A percentile compares a stretch with the other conserved stretches of the same genome.
Evolutionary conservation across 2,797 vertebrate genomes (phyloP).

Genomic region (Pteropus rufus): DNA sequence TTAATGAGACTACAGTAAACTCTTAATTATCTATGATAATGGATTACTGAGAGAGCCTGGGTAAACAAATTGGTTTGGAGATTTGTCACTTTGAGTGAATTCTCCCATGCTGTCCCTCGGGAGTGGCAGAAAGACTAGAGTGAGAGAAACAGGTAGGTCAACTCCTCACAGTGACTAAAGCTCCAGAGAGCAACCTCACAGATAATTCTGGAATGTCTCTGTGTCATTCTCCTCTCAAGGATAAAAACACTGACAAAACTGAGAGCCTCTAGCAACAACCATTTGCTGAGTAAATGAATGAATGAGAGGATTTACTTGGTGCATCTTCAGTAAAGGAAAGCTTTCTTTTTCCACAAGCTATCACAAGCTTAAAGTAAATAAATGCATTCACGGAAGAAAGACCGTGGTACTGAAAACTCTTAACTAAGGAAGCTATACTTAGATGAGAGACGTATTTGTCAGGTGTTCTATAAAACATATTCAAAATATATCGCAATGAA

Average conservation of each 20-base stretch:
- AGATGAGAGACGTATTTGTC: not conserved
- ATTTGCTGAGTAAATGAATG: not conserved
- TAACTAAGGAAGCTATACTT: not conserved
- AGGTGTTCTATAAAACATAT: not conserved
- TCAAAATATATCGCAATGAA: not conserved
- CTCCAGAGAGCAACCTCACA: not conserved
- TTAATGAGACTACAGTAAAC: conserved; percentile 15
- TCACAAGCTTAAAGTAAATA: not conserved
- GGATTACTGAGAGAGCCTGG: not conserved
- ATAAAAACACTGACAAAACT: not conserved
- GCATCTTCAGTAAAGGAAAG: not conserved
- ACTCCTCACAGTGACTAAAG: not conserved
- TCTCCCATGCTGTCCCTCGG: not conserved
- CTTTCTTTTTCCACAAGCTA: not conserved
- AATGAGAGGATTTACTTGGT: not conserved
- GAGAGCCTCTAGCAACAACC: not conserved
- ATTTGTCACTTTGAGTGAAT: conserved; percentile 41
- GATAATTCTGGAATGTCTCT: not conserved
- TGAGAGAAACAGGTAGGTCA: not conserved
- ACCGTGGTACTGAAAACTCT: not conserved
- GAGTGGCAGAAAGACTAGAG: not conserved
- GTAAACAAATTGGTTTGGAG: conserved; percentile 24
- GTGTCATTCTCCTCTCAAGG: not conserved
- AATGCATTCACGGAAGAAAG: not conserved
- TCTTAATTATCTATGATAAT: conserved; percentile 41